A percentile compares a stretch with the other conserved stretches of the same genome.
Evolutionary conservation across 2,797 vertebrate species (phyloP).

Genomic region (Brachyrhaphis roseni): DNA sequence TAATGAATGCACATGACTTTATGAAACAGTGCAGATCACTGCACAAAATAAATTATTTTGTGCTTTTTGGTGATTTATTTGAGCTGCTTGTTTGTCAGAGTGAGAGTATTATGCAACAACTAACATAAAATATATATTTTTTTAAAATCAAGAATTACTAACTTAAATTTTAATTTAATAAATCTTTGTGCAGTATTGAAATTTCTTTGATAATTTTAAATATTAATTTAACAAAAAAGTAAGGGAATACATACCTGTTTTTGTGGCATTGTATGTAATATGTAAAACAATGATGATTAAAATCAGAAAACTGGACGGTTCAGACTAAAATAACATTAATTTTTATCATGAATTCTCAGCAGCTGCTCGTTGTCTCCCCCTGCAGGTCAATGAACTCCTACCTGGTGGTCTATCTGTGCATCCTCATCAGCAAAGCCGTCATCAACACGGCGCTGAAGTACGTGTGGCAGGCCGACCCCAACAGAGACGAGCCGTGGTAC

Average conservation of each 20-base stretch:
- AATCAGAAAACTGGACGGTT: not conserved
- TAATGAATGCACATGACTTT: not conserved
- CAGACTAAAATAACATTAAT: not conserved
- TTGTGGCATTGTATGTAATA: not conserved
- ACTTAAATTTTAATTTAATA: not conserved
- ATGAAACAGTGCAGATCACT: no score
- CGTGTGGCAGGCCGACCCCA: constrained; percentile 90
- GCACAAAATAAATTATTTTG: not conserved
- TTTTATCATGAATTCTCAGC: not conserved
- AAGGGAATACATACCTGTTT: not conserved
- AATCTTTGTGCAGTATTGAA: not conserved
- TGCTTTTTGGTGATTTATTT: not conserved
- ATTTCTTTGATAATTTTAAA: not conserved
- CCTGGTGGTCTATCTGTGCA: constrained; percentile 95
- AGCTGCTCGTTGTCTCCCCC: constrained; percentile 1
- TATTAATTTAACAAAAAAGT: not conserved
- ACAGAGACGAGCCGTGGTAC: constrained; percentile 93
- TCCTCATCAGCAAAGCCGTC: constrained; percentile 93
- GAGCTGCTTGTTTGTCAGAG: not conserved
- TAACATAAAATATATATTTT: not conserved
- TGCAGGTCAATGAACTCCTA: constrained; percentile 95
- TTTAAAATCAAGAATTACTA: not conserved
- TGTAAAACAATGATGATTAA: not conserved
- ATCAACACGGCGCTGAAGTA: constrained; percentile 93
- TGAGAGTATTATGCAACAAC: not conserved